Percentiles rank a stretch among this genome's conserved stretches.
phyloP scores from a whole-genome alignment of 2,888 invertebrate genomes.

The Andrena camellia region DNA sequence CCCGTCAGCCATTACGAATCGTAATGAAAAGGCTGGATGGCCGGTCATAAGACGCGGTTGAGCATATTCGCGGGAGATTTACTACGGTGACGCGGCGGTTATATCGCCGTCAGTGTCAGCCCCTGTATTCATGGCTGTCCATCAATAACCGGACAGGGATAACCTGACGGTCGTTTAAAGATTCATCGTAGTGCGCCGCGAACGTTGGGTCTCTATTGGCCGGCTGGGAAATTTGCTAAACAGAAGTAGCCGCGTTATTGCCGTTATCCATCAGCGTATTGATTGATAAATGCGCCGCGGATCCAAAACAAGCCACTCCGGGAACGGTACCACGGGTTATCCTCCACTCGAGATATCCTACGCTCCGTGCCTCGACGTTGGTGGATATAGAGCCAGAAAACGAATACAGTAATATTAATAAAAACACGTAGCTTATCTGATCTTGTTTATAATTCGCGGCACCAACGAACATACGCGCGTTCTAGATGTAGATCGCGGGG shows the following conservation, averaged over 20 bases:
- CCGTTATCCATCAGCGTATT: constrained; percentile 52
- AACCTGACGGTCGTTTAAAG: constrained; percentile 19
- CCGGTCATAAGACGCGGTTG: background rate
- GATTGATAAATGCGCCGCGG: constrained; percentile 40
- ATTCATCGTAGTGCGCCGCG: constrained; percentile 13
- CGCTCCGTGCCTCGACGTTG: background rate
- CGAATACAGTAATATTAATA: too few species aligned
- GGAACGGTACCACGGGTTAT: background rate
- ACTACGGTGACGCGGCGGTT: constrained; percentile 49
- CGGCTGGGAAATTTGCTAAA: constrained; percentile 32
- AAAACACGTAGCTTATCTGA: too few species aligned
- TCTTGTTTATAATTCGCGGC: too few species aligned
- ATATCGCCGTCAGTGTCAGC: constrained; percentile 56
- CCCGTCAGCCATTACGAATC: background rate
- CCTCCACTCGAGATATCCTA: constrained; percentile 9
- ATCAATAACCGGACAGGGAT: constrained; percentile 20
- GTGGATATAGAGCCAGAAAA: too few species aligned
- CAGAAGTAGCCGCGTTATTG: constrained; percentile 40
- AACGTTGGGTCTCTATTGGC: constrained; percentile 3
- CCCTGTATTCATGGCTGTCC: constrained; percentile 16
- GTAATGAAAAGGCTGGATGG: constrained; percentile 7
- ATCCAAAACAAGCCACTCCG: background rate
- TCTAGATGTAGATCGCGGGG: too few species aligned
- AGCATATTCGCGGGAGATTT: constrained; percentile 18
- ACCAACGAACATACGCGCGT: too few species aligned